Conservation (phyloP, 2,113 vertebrate genomes). For the Lucifuga dentata region DNA sequence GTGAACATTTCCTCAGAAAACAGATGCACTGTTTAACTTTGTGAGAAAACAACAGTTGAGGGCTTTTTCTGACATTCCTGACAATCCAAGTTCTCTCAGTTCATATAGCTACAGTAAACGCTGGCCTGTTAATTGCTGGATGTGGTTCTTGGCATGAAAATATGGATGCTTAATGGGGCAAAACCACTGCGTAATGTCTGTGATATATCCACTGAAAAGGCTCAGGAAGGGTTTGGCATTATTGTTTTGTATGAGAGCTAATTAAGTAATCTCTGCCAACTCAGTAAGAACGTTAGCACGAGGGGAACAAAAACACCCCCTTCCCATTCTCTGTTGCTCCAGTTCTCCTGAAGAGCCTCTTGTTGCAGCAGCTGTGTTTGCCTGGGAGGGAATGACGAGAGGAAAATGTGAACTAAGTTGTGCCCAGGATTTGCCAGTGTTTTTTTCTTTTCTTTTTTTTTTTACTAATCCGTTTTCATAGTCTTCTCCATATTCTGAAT, state of each 20-base stretch:
- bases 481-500: slow-evolving; percentile 10
- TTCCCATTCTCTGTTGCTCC: slow-evolving; percentile 32
- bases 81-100: slow-evolving; percentile 38
- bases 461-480: slow-evolving; percentile 29
- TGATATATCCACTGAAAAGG: slow-evolving; percentile 75
- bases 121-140: slow-evolving; percentile 75
- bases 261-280: slow-evolving; percentile 65
- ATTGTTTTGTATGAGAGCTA: slow-evolving; percentile 69
- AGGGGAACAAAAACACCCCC: slow-evolving; percentile 58
- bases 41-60: slow-evolving; percentile 34
- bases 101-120: slow-evolving; percentile 34
- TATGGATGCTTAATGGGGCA: slow-evolving; percentile 69
- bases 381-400: slow-evolving; percentile 65
- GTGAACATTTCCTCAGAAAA: slow-evolving; percentile 65
- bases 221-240: slow-evolving; percentile 75
- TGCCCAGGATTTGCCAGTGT: slow-evolving; percentile 59
- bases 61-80: slow-evolving; percentile 56
- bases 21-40: slow-evolving; percentile 47
- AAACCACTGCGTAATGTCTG: slow-evolving; percentile 78
- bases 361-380: slow-evolving; percentile 59
- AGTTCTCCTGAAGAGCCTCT: slow-evolving; percentile 63
- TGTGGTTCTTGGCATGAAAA: slow-evolving; percentile 68
- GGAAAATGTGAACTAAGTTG: slow-evolving; percentile 74
- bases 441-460: slow-evolving; percentile 30
- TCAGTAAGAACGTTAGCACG: slow-evolving; percentile 48